phyloP scores from a whole-genome alignment of 2,797 vertebrate species.

The Phoebastria nigripes region DNA sequence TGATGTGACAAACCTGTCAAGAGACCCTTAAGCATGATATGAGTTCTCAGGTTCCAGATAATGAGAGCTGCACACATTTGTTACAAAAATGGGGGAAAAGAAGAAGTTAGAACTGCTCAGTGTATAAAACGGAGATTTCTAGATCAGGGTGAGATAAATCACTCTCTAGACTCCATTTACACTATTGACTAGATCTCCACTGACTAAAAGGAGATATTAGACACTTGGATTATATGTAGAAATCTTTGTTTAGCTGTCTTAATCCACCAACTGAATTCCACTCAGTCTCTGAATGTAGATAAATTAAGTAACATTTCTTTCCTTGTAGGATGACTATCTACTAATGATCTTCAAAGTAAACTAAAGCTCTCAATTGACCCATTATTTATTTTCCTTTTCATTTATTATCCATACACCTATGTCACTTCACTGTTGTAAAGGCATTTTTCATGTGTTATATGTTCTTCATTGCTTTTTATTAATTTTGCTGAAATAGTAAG shows the following conservation, averaged over 20 bases:
- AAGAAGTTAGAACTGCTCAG: not conserved
- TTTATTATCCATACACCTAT: not conserved
- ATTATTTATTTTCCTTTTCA: not conserved
- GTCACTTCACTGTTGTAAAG: not conserved
- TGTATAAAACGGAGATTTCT: not conserved
- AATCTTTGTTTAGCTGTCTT: not conserved
- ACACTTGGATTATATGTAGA: not conserved
- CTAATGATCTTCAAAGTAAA: not conserved
- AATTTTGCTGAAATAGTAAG: not conserved
- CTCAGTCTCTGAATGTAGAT: not conserved
- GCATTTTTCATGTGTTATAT: not conserved
- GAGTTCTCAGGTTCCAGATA: not conserved
- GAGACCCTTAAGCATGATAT: not conserved
- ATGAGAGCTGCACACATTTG: not conserved
- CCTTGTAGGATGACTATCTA: not conserved
- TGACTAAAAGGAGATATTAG: not conserved
- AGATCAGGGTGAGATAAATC: not conserved
- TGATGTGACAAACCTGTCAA: not conserved
- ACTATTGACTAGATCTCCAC: not conserved
- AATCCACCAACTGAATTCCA: not conserved
- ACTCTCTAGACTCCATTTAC: not conserved
- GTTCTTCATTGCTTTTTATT: not conserved
- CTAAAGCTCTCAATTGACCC: not conserved
- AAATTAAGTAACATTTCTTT: not conserved
- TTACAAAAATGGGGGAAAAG: not conserved